Evolutionary conservation across 2,888 invertebrate genomes (phyloP), one percentile per base, ranked within the genome.

Genomic region (Iphiclides podalirius): DNA sequence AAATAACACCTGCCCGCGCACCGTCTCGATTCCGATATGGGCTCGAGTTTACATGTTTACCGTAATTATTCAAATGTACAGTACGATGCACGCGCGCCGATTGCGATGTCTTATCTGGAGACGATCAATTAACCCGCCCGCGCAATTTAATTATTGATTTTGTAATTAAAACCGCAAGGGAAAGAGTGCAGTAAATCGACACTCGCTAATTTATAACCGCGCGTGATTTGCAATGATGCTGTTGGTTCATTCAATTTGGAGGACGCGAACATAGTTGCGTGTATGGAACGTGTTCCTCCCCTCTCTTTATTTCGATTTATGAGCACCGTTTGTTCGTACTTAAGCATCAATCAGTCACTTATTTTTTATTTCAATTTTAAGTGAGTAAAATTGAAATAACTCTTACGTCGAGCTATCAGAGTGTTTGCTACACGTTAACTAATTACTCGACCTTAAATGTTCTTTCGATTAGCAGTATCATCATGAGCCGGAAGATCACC

Each of bases 71-170:
- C 48, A 60, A 59, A 56, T 57, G 49, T 42, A 53, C 56, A 53
- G 52, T 47, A 53, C 69, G 77, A 79, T 80, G 75, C 81, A 76
- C 75, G 79, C 75, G 69, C 61, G 48, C 56, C 64, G 83, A 82
- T 81, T 75, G 61, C 68, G 66, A 63, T 64, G 58, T 71, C 65
- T 61, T 74, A 79, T 79, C 82, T 67, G 63, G 66, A 64, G 72
- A 78, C 80, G 80, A 84, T 82, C 80, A 78, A 79, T 82, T 79
- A 79, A 75, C 70, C 68, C 61, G 64, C 67, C 64, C 67, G 58
- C 61, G 69, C 76, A 76, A 76, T 84, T 83, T 81, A 81, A 85
- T 85, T 84, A 85, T 85, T 85, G 82, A 84, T 84, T 84, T 79
- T 74, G 78, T 83, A 87, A 87, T 87, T 84, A 85, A 85, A 86